A percentile compares a stretch with the other conserved stretches of the same genome.
Evolutionary conservation across 2,113 vertebrate species (phyloP).

Genomic region (Cacatua alba): DNA sequence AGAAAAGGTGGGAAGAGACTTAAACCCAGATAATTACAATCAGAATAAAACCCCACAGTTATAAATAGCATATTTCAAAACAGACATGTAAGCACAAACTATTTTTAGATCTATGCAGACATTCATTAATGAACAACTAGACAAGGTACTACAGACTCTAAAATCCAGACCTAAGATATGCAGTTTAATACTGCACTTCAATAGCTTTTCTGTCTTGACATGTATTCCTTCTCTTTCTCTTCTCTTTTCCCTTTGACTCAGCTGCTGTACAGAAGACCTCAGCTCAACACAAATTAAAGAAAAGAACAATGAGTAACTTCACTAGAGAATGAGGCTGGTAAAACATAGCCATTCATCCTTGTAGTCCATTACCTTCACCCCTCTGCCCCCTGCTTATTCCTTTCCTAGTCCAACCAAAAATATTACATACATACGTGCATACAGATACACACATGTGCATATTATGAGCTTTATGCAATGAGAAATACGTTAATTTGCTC

Average conservation of each 20-base stretch:
- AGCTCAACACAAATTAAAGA: not conserved
- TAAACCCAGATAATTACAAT: not conserved
- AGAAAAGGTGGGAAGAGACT: not conserved
- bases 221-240: not conserved
- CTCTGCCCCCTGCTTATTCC: not conserved
- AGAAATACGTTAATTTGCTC: slow-evolving; percentile 37
- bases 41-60: not conserved
- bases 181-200: slow-evolving; percentile 4
- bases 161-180: not conserved
- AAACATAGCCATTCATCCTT: not conserved
- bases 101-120: not conserved
- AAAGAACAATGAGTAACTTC: slow-evolving; percentile 21
- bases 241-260: slow-evolving; percentile 3
- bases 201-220: not conserved
- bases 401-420: not conserved
- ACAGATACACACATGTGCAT: not conserved
- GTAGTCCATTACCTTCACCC: not conserved
- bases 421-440: not conserved
- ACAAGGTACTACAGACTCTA: not conserved
- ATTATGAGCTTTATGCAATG: not conserved
- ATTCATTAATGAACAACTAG: not conserved
- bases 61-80: not conserved
- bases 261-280: not conserved
- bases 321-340: not conserved
- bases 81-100: not conserved